Base-by-base conservation (phyloP, 2,797 vertebrate species). In the Knipowitschia caucasica region DNA sequence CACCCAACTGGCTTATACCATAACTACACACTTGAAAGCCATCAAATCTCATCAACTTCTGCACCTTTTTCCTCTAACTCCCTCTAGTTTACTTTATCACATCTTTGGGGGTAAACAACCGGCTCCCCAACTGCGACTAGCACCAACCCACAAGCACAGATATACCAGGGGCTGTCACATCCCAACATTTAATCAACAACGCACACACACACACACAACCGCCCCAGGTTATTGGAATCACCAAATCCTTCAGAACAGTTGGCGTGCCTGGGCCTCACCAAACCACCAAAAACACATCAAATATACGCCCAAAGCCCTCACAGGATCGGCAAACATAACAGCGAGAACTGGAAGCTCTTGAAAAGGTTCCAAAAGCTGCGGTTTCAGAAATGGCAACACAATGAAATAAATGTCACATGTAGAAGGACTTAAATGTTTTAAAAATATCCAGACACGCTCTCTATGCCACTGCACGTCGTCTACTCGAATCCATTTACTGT, bases 221-320 rank as follows among this genome's bases (percentile, higher is more conserved):
- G 59, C 67, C 73, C 59, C 56, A 23, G 62, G 77, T 79, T 79
- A 68, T 78, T 82, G 78, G 69, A 77, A 65, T 77, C 52, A 36
- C 56, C 50, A 33, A 66, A 75, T 42, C 64, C 62, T 50, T 25
- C 56, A 66, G 59, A 77, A 70, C 78, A 72, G 67, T 79, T 72
- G 71, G 78, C 59, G 30, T 23, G 2, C 56, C 10, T n/a, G 53
- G 56, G 56, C 71, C 71, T 39, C 5, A 50, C 55, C 59, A 64
- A 78, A 73, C 54, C 62, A 76, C 53, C 44, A 56, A 66, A 67
- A 71, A 71, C 57, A 31, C 60, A 74, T 75, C 68, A 76, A 75
- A 75, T 36, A 75, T 36, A 71, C 33, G 73, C 51, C 56, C 25
- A 64, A 71, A 70, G 73, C 56, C 57, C 47, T 45, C 58, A 51